A percentile compares a stretch with the other conserved stretches of the same genome.
phyloP scores from a whole-genome alignment of 1,140 invertebrate species.

The Pemphigus obesinymphae region DNA sequence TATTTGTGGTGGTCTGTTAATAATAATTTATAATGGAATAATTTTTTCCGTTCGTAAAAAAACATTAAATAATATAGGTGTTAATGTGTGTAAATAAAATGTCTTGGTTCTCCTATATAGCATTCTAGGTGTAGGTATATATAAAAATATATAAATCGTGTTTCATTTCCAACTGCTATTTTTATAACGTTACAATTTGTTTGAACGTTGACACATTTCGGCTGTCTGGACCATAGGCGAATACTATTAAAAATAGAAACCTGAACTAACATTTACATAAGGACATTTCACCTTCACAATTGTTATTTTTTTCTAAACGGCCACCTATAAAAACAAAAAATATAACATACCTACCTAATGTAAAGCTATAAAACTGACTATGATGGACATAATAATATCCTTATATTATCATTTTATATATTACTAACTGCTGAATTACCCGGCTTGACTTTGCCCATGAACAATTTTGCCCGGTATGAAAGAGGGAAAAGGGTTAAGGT shows the following conservation, averaged over 20 bases:
- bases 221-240: slow-evolving; percentile 36
- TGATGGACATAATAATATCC: neutral
- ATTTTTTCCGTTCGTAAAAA: neutral
- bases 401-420: too few relatives aligned
- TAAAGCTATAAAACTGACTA: neutral
- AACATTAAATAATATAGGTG: neutral
- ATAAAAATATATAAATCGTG: slow-evolving; percentile 29
- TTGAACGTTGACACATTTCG: slow-evolving; percentile 40
- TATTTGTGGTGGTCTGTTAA: too few relatives aligned
- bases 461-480: too few relatives aligned
- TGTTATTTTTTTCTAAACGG: slow-evolving; percentile 1
- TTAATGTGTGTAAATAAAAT: neutral
- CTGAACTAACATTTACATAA: slow-evolving; percentile 24
- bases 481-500: too few relatives aligned
- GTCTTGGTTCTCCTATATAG: neutral
- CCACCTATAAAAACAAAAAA: slow-evolving; percentile 6
- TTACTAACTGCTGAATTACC: too few relatives aligned
- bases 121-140: neutral
- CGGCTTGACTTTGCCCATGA: too few relatives aligned
- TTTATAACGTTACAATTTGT: slow-evolving; percentile 34
- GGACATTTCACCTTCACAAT: slow-evolving; percentile 19
- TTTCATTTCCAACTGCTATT: slow-evolving; percentile 37
- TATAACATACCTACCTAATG: neutral
- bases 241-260: slow-evolving; percentile 39
- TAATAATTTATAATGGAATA: too few relatives aligned